These are phyloP conservation scores for Mareca strepera DNA, from an alignment of 2,797 vertebrate genomes.

Conservation along the genomic window DNA sequence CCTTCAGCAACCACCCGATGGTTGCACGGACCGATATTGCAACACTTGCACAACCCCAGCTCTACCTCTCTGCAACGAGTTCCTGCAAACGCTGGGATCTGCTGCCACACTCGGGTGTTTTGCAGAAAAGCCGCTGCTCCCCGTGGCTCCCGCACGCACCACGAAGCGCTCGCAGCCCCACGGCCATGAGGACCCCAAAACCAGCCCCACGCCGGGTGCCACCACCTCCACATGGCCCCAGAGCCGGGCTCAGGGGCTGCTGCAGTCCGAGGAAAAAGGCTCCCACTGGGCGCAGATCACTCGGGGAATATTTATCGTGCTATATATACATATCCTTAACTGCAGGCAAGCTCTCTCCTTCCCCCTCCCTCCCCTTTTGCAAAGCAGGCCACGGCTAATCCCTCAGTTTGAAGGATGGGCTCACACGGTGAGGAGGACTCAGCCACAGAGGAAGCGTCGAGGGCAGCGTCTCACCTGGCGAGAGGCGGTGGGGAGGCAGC, in stretches of 20 bases:
- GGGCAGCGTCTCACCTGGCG: conserved; percentile 9
- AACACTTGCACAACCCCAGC: not conserved
- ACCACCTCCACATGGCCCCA: not conserved
- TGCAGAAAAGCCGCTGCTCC: not conserved
- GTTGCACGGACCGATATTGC: fast-evolving
- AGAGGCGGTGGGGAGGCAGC: not conserved
- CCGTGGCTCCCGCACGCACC: not conserved
- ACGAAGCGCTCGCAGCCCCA: not conserved
- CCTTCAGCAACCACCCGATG: fast-evolving
- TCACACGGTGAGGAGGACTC: not conserved
- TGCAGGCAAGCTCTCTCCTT: conserved; percentile 7
- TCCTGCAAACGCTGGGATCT: conserved; percentile 29
- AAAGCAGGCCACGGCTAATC: conserved; percentile 25
- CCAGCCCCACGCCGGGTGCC: not conserved
- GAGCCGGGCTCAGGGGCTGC: not conserved
- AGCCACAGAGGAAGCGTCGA: not conserved
- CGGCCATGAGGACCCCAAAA: not conserved
- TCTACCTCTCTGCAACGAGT: not conserved
- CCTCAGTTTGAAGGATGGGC: not conserved
- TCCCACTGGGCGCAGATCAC: fast-evolving
- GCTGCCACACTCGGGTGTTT: not conserved
- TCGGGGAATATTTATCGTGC: not conserved
- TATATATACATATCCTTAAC: not conserved
- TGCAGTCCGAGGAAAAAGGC: not conserved
- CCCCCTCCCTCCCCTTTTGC: not conserved